Evolutionary conservation across 1,140 invertebrate species (phyloP).

Genomic region (Helicoverpa zea): DNA sequence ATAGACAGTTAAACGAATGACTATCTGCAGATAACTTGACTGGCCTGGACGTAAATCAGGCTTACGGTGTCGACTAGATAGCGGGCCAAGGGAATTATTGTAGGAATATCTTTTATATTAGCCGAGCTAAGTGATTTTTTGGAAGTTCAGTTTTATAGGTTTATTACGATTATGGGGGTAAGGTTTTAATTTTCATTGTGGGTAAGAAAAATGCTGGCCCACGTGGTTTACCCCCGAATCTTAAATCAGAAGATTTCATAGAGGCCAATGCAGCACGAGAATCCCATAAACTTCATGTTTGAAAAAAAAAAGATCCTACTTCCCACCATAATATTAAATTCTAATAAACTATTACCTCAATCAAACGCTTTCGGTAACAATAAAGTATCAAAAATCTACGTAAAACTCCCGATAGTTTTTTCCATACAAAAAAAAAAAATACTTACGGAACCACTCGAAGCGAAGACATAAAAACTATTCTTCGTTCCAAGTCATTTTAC

Average conservation of each 20-base stretch:
- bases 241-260: no score
- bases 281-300: no score
- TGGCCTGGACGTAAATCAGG: conserved; percentile 16
- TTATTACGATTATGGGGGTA: neutral
- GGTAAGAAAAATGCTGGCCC: no score
- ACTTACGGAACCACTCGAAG: conserved; percentile 18
- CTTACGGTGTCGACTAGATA: neutral
- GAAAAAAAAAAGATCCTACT: no score
- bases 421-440: neutral
- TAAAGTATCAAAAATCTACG: no score
- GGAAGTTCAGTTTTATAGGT: neutral
- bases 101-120: conserved; percentile 12
- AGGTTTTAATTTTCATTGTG: no score
- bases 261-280: no score
- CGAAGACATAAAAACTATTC: conserved; percentile 34
- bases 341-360: no score
- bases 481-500: conserved; percentile 40
- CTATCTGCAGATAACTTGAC: conserved; percentile 16
- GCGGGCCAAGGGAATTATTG: neutral
- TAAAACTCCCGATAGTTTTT: neutral
- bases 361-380: no score
- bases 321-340: no score
- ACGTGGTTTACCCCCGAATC: no score
- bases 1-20: conserved; percentile 11
- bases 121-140: neutral